Evolutionary conservation across 2,113 vertebrate genomes (phyloP), one percentile per base, ranked within the genome.

Genomic region (Myodes glareolus): DNA sequence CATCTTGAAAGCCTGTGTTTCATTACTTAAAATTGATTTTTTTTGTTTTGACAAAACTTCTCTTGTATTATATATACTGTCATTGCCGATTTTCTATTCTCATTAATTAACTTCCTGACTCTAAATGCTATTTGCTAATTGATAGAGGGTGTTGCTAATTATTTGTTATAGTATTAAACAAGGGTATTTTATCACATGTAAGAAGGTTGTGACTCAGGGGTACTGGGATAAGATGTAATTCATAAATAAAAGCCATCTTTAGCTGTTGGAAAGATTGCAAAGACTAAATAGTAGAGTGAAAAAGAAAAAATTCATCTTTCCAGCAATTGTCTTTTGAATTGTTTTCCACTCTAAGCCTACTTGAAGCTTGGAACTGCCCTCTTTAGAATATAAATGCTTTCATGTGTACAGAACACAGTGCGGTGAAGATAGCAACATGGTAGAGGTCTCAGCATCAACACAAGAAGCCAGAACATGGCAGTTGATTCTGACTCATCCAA

Each of bases 1-100:
- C 36, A 50, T 76, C 21, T 72, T 31, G 17, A 7, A 21, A 47
- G 5, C 52, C 25, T 80, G 55, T 17, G 39, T 29, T 11, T 3
- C 58, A n/a, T 72, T 68, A 73, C 42, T 31, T 13, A 12, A 33
- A 45, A n/a, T 39, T 90, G 42, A 84, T 31, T 50, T 63, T 91
- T 10, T 72, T 68, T n/a, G 16, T 89, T 73, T 80, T 52, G 4
- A 19, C 4, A 55, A 82, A 93, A 39, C 11, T 63, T 63, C 42
- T 14, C 4, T 88, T 70, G 1, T 81, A 1, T 33, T 78, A 0
- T 78, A 39, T 86, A 94, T 96, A 16, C 42, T 12, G 5, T 80
- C 27, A 5, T 52, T 91, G 50, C 52, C 86, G 90, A 72, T 77
- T 88, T 85, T 91, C 39, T n/a, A 31, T 96, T 96, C 88, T 88